A percentile compares a stretch with the other conserved stretches of the same genome.
These are phyloP conservation scores for Turritopsis rubra DNA, from an alignment of 30 jellyfish, hydroid and myxozoan genomes.

Conservation along the genomic window DNA sequence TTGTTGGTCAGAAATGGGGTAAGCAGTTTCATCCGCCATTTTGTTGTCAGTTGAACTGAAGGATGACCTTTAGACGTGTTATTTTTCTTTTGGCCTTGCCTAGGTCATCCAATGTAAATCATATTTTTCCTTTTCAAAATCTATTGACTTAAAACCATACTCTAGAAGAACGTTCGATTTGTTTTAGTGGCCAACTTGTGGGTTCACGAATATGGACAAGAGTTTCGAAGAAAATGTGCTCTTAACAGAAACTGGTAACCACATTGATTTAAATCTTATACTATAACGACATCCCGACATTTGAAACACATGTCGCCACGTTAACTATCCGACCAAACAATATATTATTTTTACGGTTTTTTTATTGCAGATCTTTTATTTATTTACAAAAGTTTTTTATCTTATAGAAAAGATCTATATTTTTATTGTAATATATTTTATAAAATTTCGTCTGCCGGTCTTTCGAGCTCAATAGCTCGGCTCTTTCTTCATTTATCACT, in stretches of 20 bases:
- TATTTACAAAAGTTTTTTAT: neutral
- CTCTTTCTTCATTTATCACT: no score
- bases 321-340: neutral
- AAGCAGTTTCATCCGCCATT: neutral
- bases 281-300: no score
- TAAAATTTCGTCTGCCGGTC: no score
- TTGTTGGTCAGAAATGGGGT: slow-evolving; percentile 98
- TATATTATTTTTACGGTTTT: neutral
- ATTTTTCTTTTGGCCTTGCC: no score
- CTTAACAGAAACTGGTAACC: slow-evolving; percentile 34
- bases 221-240: slow-evolving; percentile 73
- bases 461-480: no score
- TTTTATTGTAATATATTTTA: neutral
- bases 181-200: slow-evolving; percentile 72
- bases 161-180: no score
- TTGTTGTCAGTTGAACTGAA: neutral
- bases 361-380: neutral
- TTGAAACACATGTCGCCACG: neutral
- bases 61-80: neutral
- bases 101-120: no score
- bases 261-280: neutral
- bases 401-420: neutral
- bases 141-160: no score
- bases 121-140: no score
- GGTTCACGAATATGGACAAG: slow-evolving; percentile 91